phyloP scores from a whole-genome alignment of 2,888 invertebrate species.

The Caenorhabditis sp. region DNA sequence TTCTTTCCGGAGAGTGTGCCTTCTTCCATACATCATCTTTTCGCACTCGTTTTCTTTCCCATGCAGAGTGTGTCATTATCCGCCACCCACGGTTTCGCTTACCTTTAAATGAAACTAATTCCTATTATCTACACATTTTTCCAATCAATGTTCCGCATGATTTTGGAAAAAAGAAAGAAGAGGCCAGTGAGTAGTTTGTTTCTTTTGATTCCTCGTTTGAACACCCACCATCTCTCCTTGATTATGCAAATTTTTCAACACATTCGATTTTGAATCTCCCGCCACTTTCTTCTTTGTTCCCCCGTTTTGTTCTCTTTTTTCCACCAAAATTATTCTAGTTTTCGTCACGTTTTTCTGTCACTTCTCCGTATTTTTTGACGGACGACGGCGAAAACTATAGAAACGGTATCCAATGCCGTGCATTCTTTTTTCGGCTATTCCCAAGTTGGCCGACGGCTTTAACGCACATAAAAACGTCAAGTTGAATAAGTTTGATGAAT shows the following conservation, averaged over 20 bases:
- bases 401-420: constrained; percentile 18
- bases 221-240: constrained; percentile 17
- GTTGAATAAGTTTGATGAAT: constrained; percentile 60
- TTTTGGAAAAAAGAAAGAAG: constrained; percentile 27
- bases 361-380: background rate
- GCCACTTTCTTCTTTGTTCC: constrained; percentile 8
- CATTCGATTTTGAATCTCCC: constrained; percentile 32
- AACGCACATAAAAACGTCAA: constrained; percentile 54
- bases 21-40: background rate
- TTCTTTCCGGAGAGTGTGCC: constrained; percentile 23
- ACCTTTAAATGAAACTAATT: constrained; percentile 57
- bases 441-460: too few relatives aligned
- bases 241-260: constrained; percentile 51
- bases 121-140: constrained; percentile 54
- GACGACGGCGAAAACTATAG: constrained; percentile 11
- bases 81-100: constrained; percentile 46
- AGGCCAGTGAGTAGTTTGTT: constrained; percentile 40
- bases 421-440: background rate
- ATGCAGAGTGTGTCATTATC: constrained; percentile 44
- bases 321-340: background rate
- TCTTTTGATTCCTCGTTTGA: constrained; percentile 28
- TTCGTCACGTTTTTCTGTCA: constrained; percentile 21
- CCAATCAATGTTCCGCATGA: constrained; percentile 52
- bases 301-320: too few relatives aligned
- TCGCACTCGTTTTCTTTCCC: constrained; percentile 8